phyloP scores from a whole-genome alignment of 2,113 vertebrate species.

The Centropus unirufus region DNA sequence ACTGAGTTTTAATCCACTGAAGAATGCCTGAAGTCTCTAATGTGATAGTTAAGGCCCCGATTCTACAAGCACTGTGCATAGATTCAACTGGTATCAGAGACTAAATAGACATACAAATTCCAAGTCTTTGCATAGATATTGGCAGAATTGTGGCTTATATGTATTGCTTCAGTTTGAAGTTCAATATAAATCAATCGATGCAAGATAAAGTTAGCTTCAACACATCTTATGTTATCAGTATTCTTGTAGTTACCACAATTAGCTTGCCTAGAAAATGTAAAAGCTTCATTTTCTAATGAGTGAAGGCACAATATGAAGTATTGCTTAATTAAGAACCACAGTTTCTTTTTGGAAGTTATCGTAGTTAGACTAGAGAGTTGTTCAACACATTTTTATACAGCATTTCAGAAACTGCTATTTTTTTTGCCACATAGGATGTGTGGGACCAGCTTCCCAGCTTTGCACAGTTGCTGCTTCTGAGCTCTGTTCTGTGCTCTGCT shows the following conservation, averaged over 20 bases:
- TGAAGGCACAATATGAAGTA: not conserved
- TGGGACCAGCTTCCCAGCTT: slow-evolving; percentile 30
- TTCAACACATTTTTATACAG: slow-evolving; percentile 1
- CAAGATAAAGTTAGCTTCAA: slow-evolving; percentile 11
- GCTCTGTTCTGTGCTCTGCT: too few relatives aligned
- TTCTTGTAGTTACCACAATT: not conserved
- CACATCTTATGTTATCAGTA: not conserved
- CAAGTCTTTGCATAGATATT: slow-evolving; percentile 24
- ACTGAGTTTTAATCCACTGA: slow-evolving; percentile 14
- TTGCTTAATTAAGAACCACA: not conserved
- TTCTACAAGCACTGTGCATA: slow-evolving; percentile 18
- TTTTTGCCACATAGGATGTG: slow-evolving; percentile 28
- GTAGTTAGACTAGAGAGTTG: slow-evolving; percentile 19
- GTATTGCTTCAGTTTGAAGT: slow-evolving; percentile 45
- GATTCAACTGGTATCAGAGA: not conserved
- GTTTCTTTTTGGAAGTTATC: not conserved
- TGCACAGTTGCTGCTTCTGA: slow-evolving; percentile 30
- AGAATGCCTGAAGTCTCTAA: not conserved
- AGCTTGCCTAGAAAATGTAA: not conserved
- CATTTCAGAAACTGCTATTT: slow-evolving; percentile 52
- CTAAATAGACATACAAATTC: not conserved
- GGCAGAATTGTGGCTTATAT: slow-evolving; percentile 32
- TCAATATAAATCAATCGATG: slow-evolving; percentile 24
- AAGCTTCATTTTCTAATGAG: not conserved
- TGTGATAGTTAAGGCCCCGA: not conserved